Base-by-base conservation (phyloP, 1,140 invertebrate species). In the Aphis gossypii region DNA sequence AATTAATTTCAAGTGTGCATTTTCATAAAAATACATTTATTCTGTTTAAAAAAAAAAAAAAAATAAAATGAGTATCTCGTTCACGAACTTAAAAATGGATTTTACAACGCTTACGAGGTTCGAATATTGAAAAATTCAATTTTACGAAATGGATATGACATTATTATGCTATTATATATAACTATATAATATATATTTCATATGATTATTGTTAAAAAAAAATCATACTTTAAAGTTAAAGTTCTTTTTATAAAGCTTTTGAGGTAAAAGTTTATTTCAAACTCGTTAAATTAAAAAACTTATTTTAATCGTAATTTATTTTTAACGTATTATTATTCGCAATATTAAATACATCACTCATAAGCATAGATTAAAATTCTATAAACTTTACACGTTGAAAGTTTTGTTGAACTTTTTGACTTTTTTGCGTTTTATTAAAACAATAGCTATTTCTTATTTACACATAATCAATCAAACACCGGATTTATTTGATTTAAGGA, bases 211-310 rank as follows among this genome's bases (percentile, higher is more conserved):
- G 60, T 76, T 76, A 76, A 76, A 76, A 68, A 54, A 56, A 76
- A n/a, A 76, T 76, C 14, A 76, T 76, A 35, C 60, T 76, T n/a
- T 20, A 6, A n/a, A 76, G 60, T 86, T 48, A n/a, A 87, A 48
- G 30, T 87, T 87, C n/a, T 88, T 51, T 86, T 88, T 51, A 9
- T n/a, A 35, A 88, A 88, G 41, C n/a, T 51, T 48, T 51, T 7
- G n/a, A 51, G 86, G 51, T 51, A 18, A 88, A 51, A 88, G 86
- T 88, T 51, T 51, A 88, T 88, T 88, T 48, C 21, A 3, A 51
- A 88, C 86, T 88, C 46, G 86, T 88, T 88, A 88, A 88, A 30
- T 88, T 88, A 41, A 88, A 88, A 88, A 88, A 88, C 86, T 88
- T 88, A n/a, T 48, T 88, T 88, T 88, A 51, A 51, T 88, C 46